Evolutionary conservation across 1,140 invertebrate species (phyloP).

Genomic region (Adoxophyes honmai): DNA sequence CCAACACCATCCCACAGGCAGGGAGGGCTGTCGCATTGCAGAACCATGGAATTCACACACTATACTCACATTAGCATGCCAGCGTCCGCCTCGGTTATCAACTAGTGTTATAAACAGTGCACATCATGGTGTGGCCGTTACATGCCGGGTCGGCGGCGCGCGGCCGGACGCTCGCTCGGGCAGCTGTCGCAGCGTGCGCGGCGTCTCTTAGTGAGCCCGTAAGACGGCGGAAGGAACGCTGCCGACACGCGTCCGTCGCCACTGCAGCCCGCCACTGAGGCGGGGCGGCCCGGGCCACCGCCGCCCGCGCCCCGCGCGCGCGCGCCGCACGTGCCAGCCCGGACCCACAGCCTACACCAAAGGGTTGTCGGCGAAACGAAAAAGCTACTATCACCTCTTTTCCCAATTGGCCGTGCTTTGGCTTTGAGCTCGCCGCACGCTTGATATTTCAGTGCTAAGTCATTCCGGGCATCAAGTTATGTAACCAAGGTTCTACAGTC

Average conservation of each 20-base stretch:
- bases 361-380: constrained; percentile 65
- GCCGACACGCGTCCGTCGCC: constrained; percentile 69
- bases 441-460: constrained; percentile 6
- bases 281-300: constrained; percentile 64
- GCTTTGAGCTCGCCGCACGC: constrained; percentile 26
- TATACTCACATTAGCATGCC: constrained; percentile 73
- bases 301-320: constrained; percentile 32
- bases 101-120: constrained; percentile 67
- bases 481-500: constrained; percentile 34
- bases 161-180: constrained; percentile 26
- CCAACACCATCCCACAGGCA: constrained; percentile 18
- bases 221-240: constrained; percentile 59
- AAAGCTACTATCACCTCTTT: constrained; percentile 51
- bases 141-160: constrained; percentile 37
- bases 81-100: constrained; percentile 65
- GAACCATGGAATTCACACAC: constrained; percentile 31
- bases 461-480: constrained; percentile 27
- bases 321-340: constrained; percentile 48
- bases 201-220: constrained; percentile 65
- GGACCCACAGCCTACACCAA: constrained; percentile 40
- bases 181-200: constrained; percentile 50
- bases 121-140: constrained; percentile 57
- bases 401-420: constrained; percentile 43
- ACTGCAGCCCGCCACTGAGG: constrained; percentile 72
- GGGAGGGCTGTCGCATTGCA: constrained; percentile 65